These are phyloP conservation scores for Promerops cafer DNA, from an alignment of 2,113 vertebrate genomes.

Conservation along the genomic window DNA sequence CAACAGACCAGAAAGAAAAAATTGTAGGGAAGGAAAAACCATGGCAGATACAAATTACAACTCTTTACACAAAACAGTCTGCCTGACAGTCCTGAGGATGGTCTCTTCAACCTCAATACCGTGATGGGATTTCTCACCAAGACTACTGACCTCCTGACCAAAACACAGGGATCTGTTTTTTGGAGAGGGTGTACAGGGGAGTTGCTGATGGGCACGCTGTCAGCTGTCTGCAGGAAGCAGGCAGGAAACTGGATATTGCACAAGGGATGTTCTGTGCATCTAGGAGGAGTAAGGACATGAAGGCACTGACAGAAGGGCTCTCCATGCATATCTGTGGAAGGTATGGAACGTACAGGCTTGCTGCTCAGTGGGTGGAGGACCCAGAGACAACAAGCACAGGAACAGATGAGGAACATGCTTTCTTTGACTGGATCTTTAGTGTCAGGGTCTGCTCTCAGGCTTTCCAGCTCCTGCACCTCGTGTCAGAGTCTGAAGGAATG, in stretches of 20 bases:
- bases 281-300: not conserved
- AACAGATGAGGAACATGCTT: not conserved
- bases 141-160: not conserved
- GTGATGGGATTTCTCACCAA: not conserved
- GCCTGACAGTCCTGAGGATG: not conserved
- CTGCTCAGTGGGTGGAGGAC: not conserved
- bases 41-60: not conserved
- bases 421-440: not conserved
- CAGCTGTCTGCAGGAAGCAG: not conserved
- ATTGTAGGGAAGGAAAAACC: not conserved
- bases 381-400: not conserved
- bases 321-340: rapidly evolving
- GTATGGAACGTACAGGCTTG: not conserved
- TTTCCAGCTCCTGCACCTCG: not conserved
- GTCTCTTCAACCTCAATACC: not conserved
- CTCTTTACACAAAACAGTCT: not conserved
- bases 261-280: not conserved
- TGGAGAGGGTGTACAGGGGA: not conserved
- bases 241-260: not conserved
- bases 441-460: not conserved
- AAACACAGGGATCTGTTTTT: not conserved
- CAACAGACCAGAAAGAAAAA: not conserved
- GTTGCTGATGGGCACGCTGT: not conserved
- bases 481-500: not conserved
- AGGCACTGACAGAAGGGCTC: not conserved